Conservation (phyloP, 2,888 invertebrate genomes). For the Pandemis heparana region DNA sequence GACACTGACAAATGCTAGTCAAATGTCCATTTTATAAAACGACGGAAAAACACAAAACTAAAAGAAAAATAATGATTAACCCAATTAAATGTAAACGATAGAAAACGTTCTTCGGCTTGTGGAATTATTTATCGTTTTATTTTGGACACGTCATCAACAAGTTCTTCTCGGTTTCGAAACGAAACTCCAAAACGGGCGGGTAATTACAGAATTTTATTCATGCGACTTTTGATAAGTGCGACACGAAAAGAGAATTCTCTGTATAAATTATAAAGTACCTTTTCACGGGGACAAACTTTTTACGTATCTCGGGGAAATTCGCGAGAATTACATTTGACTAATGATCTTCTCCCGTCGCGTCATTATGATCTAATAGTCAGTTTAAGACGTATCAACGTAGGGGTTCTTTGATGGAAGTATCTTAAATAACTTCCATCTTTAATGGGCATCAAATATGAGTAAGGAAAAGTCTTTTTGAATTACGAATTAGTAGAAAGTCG, state of each 20-base stretch:
- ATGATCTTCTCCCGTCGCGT: conserved; percentile 16
- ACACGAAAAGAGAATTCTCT: conserved; percentile 1
- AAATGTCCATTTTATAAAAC: conserved; percentile 27
- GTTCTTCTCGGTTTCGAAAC: not conserved
- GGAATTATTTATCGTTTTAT: not conserved
- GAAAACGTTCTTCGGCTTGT: not conserved
- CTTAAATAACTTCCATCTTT: not conserved
- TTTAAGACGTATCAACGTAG: conserved; percentile 5
- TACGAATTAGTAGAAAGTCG: not conserved
- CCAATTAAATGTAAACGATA: not conserved
- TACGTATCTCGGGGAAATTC: conserved; percentile 9
- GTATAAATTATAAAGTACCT: conserved; percentile 16
- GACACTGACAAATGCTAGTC: conserved; percentile 37
- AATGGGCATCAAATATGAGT: not conserved
- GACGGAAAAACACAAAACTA: not conserved
- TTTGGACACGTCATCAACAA: not conserved
- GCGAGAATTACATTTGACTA: conserved; percentile 18
- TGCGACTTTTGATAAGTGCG: conserved; percentile 14
- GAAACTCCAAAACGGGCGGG: not conserved
- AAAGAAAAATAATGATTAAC: conserved; percentile 5
- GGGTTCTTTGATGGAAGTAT: conserved; percentile 4
- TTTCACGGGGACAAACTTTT: conserved; percentile 18
- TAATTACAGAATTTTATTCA: conserved; percentile 8
- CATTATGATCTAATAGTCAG: conserved; percentile 16
- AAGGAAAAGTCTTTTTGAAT: conserved; percentile 2